Conservation (phyloP, 37 sponge, comb jelly and placozoan species). For the Haliclona indistincta region DNA sequence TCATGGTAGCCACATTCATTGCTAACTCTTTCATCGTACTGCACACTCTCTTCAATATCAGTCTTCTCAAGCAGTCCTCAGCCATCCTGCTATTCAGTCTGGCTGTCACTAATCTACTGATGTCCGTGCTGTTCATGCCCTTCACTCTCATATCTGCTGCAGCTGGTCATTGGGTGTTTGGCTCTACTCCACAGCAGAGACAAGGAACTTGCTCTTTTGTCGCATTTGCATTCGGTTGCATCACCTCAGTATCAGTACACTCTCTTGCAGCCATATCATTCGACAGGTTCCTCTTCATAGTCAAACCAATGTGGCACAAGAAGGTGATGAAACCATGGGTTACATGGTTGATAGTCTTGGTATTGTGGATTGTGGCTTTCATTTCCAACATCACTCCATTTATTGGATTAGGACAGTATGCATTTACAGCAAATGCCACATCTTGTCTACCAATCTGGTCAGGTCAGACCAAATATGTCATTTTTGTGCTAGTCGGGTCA, state of each 20-base stretch:
- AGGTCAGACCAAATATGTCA: constrained; percentile 11
- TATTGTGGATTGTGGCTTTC: constrained; percentile 11
- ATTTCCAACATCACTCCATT: not conserved
- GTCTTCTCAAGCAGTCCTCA: constrained; percentile 7
- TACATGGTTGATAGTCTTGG: constrained; percentile 14
- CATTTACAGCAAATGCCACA: not conserved
- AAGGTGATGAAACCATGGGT: constrained; percentile 7
- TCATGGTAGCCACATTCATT: not conserved
- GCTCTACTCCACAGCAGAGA: not conserved
- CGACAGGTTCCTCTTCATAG: constrained; percentile 29
- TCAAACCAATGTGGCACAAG: constrained; percentile 23
- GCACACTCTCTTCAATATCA: not conserved
- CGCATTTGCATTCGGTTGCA: constrained; percentile 8
- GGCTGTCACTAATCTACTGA: constrained; percentile 11
- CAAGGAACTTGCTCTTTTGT: constrained; percentile 6
- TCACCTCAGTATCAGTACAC: not conserved
- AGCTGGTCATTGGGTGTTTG: constrained; percentile 41
- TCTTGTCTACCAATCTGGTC: constrained; percentile 21
- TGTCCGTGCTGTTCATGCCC: constrained; percentile 22
- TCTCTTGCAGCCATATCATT: constrained; percentile 35
- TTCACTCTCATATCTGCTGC: constrained; percentile 12
- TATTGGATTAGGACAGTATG: constrained; percentile 18
- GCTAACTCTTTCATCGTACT: constrained; percentile 6
- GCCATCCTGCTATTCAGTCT: constrained; percentile 26
- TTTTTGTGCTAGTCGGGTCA: not conserved